Base-by-base conservation (phyloP, 1,140 invertebrate species). In the Zaprionus nigranus region DNA sequence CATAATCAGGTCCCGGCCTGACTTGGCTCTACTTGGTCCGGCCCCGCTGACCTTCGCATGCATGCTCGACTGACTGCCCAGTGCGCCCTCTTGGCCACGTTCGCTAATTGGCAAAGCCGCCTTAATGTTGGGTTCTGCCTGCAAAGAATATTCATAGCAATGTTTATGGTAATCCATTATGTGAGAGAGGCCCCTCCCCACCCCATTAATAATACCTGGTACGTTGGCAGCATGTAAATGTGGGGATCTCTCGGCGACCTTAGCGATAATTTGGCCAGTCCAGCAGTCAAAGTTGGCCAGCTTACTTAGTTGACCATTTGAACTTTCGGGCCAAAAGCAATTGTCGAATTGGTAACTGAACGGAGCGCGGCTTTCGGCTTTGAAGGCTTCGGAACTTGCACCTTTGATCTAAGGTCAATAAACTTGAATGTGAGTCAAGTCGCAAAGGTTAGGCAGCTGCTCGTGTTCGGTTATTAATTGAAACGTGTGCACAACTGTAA, bases 361-460 rank as follows among this genome's bases (percentile, higher is more conserved):
- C 61, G 34, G 38, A 13, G 38, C 38, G 38, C 38, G 38, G 38
- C 15, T 40, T 60, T 54, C 26, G 3, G 56, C 46, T 51, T 56
- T 73, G 75, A 77, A 77, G 75, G 62, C 40, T 56, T 80, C 76
- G 56, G 17, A 70, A 58, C 58, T 74, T 66, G 53, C 66, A 80
- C 74, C 75, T 81, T 75, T 81, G 64, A 65, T 75, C 30, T 70
- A 65, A 72, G 82, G 82, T 85, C 63, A 85, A 82, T 86, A 82
- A 86, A 85, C 82, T 79, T 82, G 70, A 86, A 82, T 82, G 86
- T 86, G 79, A 51, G 46, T 22, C 46, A 24, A 86, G 69, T 38
- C 30, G 30, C 36, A 78, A 78, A 78, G 75, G 75, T 78, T 73
- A 68, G 43, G 24, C 46, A 54, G 64, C 64, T 68, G 22, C 34